Base-by-base conservation (phyloP, 2,113 vertebrate species). In the Dromas ardeola region DNA sequence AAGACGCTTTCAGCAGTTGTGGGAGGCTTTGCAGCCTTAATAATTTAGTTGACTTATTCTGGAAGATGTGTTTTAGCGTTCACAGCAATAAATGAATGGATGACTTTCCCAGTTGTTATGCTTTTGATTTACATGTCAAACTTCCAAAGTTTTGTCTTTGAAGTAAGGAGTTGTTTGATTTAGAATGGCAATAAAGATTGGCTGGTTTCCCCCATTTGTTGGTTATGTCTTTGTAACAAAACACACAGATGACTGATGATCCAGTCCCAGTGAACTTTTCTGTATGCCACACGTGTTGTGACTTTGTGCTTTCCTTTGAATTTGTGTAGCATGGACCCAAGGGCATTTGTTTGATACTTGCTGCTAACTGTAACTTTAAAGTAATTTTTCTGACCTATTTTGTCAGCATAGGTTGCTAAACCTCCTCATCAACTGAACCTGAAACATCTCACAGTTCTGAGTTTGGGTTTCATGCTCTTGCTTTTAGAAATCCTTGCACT, bases 261-360 rank as follows among this genome's bases (percentile, higher is more conserved):
- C 8, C 2, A 1, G 34, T 58, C 16, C 4, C 19, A 61, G 32
- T 14, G 34, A 81, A 29, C 17, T 61, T 32, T 52, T 78, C 59
- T 56, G 23, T 22, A 27, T 73, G 40, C 26, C 34, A 36, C 7
- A 32, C 0, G 0, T 38, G 25, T 32, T 34, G 10, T 36, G 10
- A 7, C 12, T 81, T 66, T 56, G 49, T 66, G 27, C 12, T 70
- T 87, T 71, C 19, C 29, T 86, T 86, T 71, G 32, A 67, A 36
- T 53, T 71, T 45, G 8, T 79, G 9, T 15, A 17, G 16, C 32
- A 19, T 22, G 19, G 55, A 40, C 19, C 5, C 38, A 62, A 45
- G 12, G 7, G 6, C 10, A 55, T 76, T 85, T 29, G 56, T 82
- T 50, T n/a, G 15, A 59, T 50, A 50, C 17, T 40, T 61, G 26